phyloP scores from a whole-genome alignment of 2,888 invertebrate species.

The Dusona sp. region DNA sequence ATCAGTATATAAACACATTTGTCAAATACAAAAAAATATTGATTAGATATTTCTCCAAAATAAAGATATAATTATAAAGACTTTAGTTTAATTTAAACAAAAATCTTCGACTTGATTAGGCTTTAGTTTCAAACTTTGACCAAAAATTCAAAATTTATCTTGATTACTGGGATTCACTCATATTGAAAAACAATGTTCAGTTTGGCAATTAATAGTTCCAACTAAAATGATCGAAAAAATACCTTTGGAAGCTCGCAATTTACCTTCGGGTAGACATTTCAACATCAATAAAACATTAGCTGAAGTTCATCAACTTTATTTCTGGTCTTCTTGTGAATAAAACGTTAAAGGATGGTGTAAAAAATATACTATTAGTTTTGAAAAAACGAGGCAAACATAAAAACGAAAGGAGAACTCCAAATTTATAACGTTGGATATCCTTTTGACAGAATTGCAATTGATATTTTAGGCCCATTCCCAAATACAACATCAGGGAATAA shows the following conservation, averaged over 20 bases:
- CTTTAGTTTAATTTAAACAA: too few relatives aligned
- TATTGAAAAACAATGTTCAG: conserved; percentile 18
- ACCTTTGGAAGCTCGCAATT: conserved; percentile 69
- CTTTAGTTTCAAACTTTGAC: too few relatives aligned
- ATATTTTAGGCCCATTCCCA: conserved; percentile 72
- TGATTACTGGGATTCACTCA: too few relatives aligned
- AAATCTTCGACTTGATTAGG: too few relatives aligned
- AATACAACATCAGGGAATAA: conserved; percentile 68
- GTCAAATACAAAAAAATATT: not conserved
- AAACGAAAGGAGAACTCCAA: conserved; percentile 65
- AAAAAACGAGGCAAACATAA: conserved; percentile 66
- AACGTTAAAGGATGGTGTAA: conserved; percentile 18
- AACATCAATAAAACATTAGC: conserved; percentile 72
- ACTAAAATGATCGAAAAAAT: conserved; percentile 56
- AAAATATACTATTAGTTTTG: conserved; percentile 68
- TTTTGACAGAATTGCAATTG: conserved; percentile 70
- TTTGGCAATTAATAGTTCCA: conserved; percentile 58
- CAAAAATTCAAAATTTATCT: too few relatives aligned
- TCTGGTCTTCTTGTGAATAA: conserved; percentile 9
- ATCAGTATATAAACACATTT: conserved; percentile 10
- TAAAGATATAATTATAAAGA: too few relatives aligned
- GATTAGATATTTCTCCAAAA: conserved; percentile 11
- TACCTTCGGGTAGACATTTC: too few relatives aligned
- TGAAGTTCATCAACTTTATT: conserved; percentile 36
- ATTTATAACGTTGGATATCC: conserved; percentile 68